phyloP scores from a whole-genome alignment of 2,888 invertebrate species.

The Zygothrica quintamaculata region DNA sequence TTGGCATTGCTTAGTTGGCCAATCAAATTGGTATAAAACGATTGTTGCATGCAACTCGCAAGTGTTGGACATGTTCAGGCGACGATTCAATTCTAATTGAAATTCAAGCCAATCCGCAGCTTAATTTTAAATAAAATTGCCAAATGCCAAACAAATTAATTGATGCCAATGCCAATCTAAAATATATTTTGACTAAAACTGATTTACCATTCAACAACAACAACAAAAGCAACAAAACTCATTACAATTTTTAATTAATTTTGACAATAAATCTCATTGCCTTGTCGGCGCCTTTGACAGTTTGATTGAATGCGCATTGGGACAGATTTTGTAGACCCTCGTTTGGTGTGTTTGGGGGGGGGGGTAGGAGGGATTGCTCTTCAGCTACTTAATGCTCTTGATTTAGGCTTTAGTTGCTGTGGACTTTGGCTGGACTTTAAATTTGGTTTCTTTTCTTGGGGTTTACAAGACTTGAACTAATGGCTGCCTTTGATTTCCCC shows the following conservation, averaged over 20 bases:
- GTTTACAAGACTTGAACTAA: slow-evolving; percentile 20
- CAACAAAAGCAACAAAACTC: too few relatives aligned
- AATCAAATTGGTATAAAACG: slow-evolving; percentile 72
- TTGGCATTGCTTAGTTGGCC: slow-evolving; percentile 51
- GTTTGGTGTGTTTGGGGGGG: too few relatives aligned
- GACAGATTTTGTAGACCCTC: slow-evolving; percentile 34
- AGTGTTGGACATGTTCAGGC: slow-evolving; percentile 11
- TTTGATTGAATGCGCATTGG: slow-evolving; percentile 63
- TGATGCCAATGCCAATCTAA: slow-evolving; percentile 47
- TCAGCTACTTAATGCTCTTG: neutral
- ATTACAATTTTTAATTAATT: slow-evolving; percentile 79
- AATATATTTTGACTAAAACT: slow-evolving; percentile 51
- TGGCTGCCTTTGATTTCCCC: slow-evolving; percentile 66
- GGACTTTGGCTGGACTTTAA: slow-evolving; percentile 11
- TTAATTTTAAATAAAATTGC: slow-evolving; percentile 69
- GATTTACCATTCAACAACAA: slow-evolving; percentile 37
- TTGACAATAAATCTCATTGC: slow-evolving; percentile 70
- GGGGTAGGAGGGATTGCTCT: slow-evolving; percentile 20
- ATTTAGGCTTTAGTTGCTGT: neutral
- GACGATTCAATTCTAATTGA: slow-evolving; percentile 62
- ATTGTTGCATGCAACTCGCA: slow-evolving; percentile 24
- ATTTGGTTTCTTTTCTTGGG: slow-evolving; percentile 25
- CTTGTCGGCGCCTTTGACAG: slow-evolving; percentile 52
- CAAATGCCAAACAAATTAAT: slow-evolving; percentile 71
- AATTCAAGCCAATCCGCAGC: slow-evolving; percentile 60